phyloP scores from a whole-genome alignment of 2,113 vertebrate species.

The Oxyruncus cristatus region DNA sequence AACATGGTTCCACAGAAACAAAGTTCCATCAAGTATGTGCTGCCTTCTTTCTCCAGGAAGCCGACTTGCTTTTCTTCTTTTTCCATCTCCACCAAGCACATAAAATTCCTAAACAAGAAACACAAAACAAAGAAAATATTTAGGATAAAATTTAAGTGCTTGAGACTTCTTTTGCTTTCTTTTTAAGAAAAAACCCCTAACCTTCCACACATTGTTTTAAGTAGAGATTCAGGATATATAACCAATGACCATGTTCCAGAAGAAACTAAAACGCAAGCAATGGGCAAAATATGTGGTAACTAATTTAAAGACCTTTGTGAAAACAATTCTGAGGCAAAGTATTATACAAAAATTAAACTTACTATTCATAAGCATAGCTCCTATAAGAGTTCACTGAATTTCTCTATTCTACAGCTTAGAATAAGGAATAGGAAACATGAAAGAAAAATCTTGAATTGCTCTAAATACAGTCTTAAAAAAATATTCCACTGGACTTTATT shows the following conservation, averaged over 20 bases:
- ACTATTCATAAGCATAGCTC: neutral
- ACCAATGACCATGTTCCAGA: neutral
- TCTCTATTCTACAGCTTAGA: neutral
- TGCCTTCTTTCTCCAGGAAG: slow-evolving; percentile 35
- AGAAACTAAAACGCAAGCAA: neutral
- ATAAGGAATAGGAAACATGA: neutral
- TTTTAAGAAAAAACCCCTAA: neutral
- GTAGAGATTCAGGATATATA: neutral
- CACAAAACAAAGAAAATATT: neutral
- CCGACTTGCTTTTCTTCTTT: slow-evolving; percentile 54
- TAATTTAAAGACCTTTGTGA: neutral
- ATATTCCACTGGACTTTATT: neutral
- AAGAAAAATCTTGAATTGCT: neutral
- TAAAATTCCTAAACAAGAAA: slow-evolving; percentile 52
- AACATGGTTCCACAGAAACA: neutral
- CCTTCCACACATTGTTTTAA: neutral
- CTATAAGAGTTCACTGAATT: neutral
- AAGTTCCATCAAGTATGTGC: neutral
- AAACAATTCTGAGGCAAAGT: neutral
- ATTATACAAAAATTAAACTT: neutral
- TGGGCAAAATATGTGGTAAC: neutral
- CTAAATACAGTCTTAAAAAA: neutral
- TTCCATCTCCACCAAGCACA: slow-evolving; percentile 39
- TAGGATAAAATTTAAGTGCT: neutral
- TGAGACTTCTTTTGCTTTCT: neutral